Base-by-base conservation (phyloP, 2,888 invertebrate genomes). In the Thumatha senex region DNA sequence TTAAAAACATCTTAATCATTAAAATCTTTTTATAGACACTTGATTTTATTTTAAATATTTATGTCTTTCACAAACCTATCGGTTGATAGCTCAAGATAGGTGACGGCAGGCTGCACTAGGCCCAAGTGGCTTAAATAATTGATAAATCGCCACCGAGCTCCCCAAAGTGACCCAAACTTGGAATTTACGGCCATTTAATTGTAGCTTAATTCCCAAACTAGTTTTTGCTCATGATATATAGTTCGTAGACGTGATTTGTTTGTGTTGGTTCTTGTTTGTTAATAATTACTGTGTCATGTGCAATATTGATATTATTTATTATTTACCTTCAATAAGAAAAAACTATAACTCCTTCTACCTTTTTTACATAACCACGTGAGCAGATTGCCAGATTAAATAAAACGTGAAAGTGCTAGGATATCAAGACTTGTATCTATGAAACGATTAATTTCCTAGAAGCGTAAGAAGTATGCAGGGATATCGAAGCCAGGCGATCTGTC, bases 61-160 rank as follows among this genome's bases (percentile, higher is more conserved):
- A 58, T 72, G 50, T 59, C 51, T 62, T 81, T 71, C 70, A 74
- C 75, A 74, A 76, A 79, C 79, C 70, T 69, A 74, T 78, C 74
- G 51, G 57, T 50, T 62, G 57, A 69, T 67, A 58, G 61, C 67
- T 65, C 52, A 55, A 60, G 61, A 68, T 73, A 76, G 77, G 82
- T 80, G 80, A 74, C 78, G 74, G 71, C 80, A 76, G 80, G 71
- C 80, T 70, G 76, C 71, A 73, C 70, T 61, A 76, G 79, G 78
- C 75, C 83, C 86, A 78, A 84, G 85, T 79, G 87, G 82, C 89
- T 90, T 89, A 90, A 92, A 92, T 92, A 92, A 92, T 92, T 92
- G 92, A 92, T 90, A 92, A 91, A 92, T 92, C 86, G 90, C 90
- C 86, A 69, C 82, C 78, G 78, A 80, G 81, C 80, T 83, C 86